phyloP scores from a whole-genome alignment of 1,140 invertebrate genomes.

The Lordiphosa mommai region DNA sequence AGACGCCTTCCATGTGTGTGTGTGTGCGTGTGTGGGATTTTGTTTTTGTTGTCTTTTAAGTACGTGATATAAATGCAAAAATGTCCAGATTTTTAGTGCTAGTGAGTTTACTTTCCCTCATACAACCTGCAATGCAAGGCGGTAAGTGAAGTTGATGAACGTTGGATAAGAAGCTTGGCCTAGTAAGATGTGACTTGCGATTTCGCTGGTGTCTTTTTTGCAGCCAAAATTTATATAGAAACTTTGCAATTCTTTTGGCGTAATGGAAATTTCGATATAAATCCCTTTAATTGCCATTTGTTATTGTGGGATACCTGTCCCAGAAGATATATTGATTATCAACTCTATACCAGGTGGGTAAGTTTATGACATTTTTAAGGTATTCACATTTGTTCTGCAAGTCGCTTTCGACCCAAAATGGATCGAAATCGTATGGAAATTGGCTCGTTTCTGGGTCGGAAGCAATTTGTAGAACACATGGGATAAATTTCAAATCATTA shows the following conservation, averaged over 20 bases:
- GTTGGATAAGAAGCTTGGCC: neutral
- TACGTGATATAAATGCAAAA: constrained; percentile 34
- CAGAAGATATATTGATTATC: constrained; percentile 45
- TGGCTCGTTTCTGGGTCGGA: no score
- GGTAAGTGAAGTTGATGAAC: constrained; percentile 29
- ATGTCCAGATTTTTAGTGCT: constrained; percentile 11
- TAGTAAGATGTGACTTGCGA: constrained; percentile 17
- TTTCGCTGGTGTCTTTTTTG: constrained; percentile 8
- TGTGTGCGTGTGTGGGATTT: neutral
- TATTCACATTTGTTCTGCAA: neutral
- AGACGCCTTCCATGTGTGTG: constrained; percentile 49
- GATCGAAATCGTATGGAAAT: no score
- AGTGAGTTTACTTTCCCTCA: constrained; percentile 49
- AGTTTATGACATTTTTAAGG: neutral
- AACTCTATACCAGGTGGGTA: constrained; percentile 62
- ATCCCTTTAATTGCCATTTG: constrained; percentile 65
- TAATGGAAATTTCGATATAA: constrained; percentile 65
- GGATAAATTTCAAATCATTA: no score
- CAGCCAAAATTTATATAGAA: constrained; percentile 42
- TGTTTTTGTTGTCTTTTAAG: neutral
- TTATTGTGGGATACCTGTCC: constrained; percentile 51
- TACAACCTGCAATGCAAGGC: constrained; percentile 30
- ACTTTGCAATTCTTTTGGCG: constrained; percentile 55
- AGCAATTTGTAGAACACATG: no score
- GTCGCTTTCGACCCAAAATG: no score